Evolutionary conservation across 1,140 invertebrate species (phyloP), one percentile per base, ranked within the genome.

Genomic region (Macrotrachela quadricornifera): DNA sequence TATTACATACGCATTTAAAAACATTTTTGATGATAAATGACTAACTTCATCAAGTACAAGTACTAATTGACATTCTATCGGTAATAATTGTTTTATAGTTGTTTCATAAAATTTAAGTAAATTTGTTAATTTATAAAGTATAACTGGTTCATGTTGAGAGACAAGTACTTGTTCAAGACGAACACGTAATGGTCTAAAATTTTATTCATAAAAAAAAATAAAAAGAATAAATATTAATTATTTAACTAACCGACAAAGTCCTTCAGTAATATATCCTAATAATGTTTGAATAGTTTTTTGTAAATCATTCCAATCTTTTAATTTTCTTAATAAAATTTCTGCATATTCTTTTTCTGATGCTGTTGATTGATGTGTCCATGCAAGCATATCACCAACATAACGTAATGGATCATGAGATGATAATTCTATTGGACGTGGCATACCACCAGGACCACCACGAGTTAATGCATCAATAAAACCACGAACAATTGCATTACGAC

Each of bases 361-460:
- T 60, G 90, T 80, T 10, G 82, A 77, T 71, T 92, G 86, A 72
- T 95, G 87, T 21, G 96, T 74, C 87, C 88, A 96, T 18, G 86
- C 86, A 55, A 97, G 75, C 77, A 97, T 96, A 65, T 96, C 90
- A 21, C 85, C 85, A 42, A 92, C 79, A 64, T 97, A 97, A 46
- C 72, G 76, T 62, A 87, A 79, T 43, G 86, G 80, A 75, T 96
- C 90, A 72, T 91, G 82, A 18, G 85, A 85, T 73, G 87, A 81
- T 64, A 88, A 78, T 74, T 94, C 90, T 61, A 96, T 92, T 36
- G 88, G 85, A 60, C 83, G 80, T 14, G 83, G 81, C 57, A 76
- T 70, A 73, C 61, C 79, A 72, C 62, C 79, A 75, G 47, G 77
- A 71, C 57, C 79, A 39, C 85, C 87, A 62, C 83, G 78, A 1